A percentile compares a stretch with the other conserved stretches of the same genome.
Conservation (phyloP, 37 sponge, comb jelly and placozoan species). For the Hexactinellida sp. region DNA sequence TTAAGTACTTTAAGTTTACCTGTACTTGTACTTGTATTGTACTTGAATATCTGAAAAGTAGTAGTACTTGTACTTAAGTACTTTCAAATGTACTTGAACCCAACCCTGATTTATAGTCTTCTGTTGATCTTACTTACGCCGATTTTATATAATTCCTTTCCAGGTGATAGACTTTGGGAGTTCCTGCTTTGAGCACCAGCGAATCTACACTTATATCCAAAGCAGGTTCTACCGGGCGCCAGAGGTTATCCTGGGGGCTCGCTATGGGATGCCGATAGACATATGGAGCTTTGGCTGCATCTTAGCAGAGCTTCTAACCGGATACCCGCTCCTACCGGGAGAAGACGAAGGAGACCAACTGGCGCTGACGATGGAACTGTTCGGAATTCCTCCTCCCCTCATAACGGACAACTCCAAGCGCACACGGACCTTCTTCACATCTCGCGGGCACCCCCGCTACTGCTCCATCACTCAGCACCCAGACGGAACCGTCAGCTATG, state of each 20-base stretch:
- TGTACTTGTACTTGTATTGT: no score
- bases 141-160: no score
- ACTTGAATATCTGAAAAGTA: no score
- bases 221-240: constrained; percentile 39
- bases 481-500: constrained; percentile 47
- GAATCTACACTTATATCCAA: constrained; percentile 41
- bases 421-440: constrained; percentile 34
- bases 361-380: constrained; percentile 33
- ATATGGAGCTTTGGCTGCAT: constrained; percentile 51
- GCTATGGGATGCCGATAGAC: constrained; percentile 43
- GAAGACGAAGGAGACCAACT: constrained; percentile 39
- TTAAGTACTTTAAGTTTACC: no score
- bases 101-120: no score
- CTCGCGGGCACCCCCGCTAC: constrained; percentile 52
- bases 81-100: no score
- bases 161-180: constrained; percentile 40
- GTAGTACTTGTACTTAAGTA: no score
- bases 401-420: constrained; percentile 28
- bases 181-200: constrained; percentile 35
- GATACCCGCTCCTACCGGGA: constrained; percentile 32
- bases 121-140: no score
- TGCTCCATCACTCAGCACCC: constrained; percentile 31
- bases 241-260: constrained; percentile 34
- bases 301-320: constrained; percentile 32
- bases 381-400: constrained; percentile 29